A percentile compares a stretch with the other conserved stretches of the same genome.
Conservation (phyloP, 2,888 invertebrate genomes). For the Agrotis clavis region DNA sequence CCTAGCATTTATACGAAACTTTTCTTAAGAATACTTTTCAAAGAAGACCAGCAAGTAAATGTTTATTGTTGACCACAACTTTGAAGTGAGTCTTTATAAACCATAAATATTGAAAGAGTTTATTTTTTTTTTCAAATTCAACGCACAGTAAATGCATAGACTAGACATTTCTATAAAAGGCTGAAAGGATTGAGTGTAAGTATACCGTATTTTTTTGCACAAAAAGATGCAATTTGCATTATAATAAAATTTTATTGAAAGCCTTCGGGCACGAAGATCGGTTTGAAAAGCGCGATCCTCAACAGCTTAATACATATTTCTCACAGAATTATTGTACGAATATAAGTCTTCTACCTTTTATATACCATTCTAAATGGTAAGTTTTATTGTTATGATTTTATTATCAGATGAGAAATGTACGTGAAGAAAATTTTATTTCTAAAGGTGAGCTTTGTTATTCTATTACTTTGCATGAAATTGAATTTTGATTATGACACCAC, state of each 20-base stretch:
- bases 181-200: conserved; percentile 79
- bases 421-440: conserved; percentile 52
- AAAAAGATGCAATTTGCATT: conserved; percentile 88
- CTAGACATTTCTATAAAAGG: conserved; percentile 62
- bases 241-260: conserved; percentile 87
- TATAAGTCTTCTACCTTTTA: conserved; percentile 43
- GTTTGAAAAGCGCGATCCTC: conserved; percentile 75
- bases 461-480: conserved; percentile 48
- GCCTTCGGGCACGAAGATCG: conserved; percentile 72
- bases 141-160: conserved; percentile 56
- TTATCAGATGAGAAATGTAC: conserved; percentile 55
- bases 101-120: conserved; percentile 27
- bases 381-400: conserved; percentile 64
- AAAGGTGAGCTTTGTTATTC: conserved; percentile 27
- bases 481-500: conserved; percentile 47
- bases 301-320: conserved; percentile 65
- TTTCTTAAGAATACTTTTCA: not conserved
- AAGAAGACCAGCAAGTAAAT: not conserved
- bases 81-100: not conserved
- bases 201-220: conserved; percentile 75
- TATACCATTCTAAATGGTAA: conserved; percentile 54
- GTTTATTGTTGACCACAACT: not conserved
- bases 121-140: conserved; percentile 50
- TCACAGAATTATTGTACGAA: conserved; percentile 52
- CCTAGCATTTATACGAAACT: not conserved